Evolutionary conservation across 1,140 invertebrate genomes (phyloP).

Genomic region (Galendromus occidentalis): DNA sequence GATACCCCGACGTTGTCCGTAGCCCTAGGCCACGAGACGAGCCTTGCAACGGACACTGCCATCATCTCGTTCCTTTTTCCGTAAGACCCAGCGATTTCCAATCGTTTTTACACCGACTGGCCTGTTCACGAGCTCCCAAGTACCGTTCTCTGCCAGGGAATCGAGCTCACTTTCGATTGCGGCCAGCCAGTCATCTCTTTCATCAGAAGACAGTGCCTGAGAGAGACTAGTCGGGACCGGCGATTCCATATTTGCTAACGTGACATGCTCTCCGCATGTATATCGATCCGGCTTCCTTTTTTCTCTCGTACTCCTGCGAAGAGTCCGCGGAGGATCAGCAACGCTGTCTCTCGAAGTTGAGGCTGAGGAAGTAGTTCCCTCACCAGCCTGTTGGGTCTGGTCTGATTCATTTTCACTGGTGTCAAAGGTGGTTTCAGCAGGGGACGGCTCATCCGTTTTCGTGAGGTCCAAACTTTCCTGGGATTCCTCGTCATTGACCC

Average conservation of each 20-base stretch:
- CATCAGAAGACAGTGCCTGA: conserved; percentile 9
- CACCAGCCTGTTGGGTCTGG: too few species aligned
- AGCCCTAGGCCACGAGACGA: conserved; percentile 12
- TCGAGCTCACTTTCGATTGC: conserved; percentile 13
- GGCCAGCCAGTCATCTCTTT: conserved; percentile 12
- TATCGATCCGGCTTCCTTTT: background rate
- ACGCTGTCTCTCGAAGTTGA: too few species aligned
- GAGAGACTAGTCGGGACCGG: conserved; percentile 13
- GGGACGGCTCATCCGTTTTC: too few species aligned
- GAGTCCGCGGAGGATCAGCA: too few species aligned
- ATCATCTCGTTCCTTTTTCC: conserved; percentile 13
- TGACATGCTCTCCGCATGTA: background rate
- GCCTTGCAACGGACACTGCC: conserved; percentile 14
- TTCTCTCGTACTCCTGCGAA: too few species aligned
- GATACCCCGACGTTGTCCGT: background rate
- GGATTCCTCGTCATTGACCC: too few species aligned
- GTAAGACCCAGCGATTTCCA: conserved; percentile 15
- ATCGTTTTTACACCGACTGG: background rate
- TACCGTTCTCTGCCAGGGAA: conserved; percentile 1
- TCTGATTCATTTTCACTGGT: too few species aligned
- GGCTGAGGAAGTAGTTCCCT: too few species aligned
- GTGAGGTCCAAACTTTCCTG: too few species aligned
- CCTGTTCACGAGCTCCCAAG: background rate
- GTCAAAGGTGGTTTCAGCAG: too few species aligned
- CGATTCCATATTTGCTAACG: background rate